Evolutionary conservation across 2,888 invertebrate species (phyloP).

Genomic region (Liodrosophila aerea): DNA sequence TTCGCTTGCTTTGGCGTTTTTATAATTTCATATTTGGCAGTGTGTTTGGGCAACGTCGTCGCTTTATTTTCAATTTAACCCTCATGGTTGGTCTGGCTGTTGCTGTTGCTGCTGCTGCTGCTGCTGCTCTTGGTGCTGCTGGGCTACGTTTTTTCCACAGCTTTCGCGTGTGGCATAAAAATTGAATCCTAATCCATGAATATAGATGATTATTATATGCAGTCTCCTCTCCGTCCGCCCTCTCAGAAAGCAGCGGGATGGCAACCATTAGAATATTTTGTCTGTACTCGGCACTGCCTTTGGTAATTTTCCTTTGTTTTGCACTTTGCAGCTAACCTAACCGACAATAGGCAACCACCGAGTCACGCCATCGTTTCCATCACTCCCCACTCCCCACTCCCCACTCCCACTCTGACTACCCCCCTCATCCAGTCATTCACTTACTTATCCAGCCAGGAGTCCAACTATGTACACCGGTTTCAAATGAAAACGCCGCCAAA

Average conservation of each 20-base stretch:
- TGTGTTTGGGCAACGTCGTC: conserved; percentile 34
- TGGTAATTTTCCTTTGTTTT: conserved; percentile 71
- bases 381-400: background rate
- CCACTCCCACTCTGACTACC: conserved; percentile 5
- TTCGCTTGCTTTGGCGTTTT: conserved; percentile 34
- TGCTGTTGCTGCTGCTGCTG: too few relatives aligned
- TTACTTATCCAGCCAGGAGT: conserved; percentile 5
- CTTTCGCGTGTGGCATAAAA: conserved; percentile 78
- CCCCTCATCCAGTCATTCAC: background rate
- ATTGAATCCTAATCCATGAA: conserved; percentile 83
- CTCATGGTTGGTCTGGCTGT: too few relatives aligned
- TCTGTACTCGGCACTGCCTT: conserved; percentile 33
- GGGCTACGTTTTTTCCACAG: conserved; percentile 36
- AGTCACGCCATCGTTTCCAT: background rate
- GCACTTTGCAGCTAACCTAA: conserved; percentile 65
- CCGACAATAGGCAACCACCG: conserved; percentile 32
- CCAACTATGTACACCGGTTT: conserved; percentile 42
- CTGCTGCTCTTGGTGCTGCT: conserved; percentile 36
- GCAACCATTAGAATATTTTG: conserved; percentile 70
- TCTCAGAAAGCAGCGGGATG: conserved; percentile 62
- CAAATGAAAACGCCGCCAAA: conserved; percentile 73
- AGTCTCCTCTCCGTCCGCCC: conserved; percentile 23
- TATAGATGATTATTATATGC: conserved; percentile 83
- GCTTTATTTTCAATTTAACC: conserved; percentile 78
- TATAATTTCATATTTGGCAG: conserved; percentile 55